These are phyloP conservation scores for Lepisosteus osseus DNA, from an alignment of 2,113 vertebrate genomes.

Conservation along the genomic window DNA sequence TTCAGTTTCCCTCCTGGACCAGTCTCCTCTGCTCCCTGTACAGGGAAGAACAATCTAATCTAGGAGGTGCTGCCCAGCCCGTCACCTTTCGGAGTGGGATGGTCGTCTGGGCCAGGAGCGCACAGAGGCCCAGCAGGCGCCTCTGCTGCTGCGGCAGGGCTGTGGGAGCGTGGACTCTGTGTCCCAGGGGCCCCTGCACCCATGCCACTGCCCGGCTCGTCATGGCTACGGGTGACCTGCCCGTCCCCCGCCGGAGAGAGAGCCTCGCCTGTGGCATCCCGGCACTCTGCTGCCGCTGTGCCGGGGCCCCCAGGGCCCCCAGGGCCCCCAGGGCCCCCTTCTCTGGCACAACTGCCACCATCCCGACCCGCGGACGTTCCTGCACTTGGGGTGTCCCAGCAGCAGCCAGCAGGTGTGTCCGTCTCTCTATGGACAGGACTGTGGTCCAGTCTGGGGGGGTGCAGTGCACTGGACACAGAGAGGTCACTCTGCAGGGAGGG, in stretches of 20 bases:
- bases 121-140: not conserved
- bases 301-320: not conserved
- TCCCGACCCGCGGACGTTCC: not conserved
- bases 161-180: not conserved
- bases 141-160: not conserved
- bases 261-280: too few relatives aligned
- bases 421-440: conserved; percentile 10
- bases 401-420: conserved; percentile 11
- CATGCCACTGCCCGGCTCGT: too few relatives aligned
- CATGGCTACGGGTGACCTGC: too few relatives aligned
- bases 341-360: not conserved
- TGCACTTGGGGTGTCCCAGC: conserved; percentile 5
- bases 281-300: not conserved
- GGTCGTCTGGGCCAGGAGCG: not conserved
- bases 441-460: conserved; percentile 5
- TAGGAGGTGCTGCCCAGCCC: too few relatives aligned
- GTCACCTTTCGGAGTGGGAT: too few relatives aligned
- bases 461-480: conserved; percentile 11
- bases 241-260: too few relatives aligned
- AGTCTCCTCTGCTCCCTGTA: not conserved
- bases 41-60: too few relatives aligned
- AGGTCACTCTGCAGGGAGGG: conserved; percentile 15
- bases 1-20: not conserved
- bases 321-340: not conserved
- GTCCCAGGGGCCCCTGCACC: not conserved